phyloP scores from a whole-genome alignment of 2,888 invertebrate species.

The Lydus trimaculatus region DNA sequence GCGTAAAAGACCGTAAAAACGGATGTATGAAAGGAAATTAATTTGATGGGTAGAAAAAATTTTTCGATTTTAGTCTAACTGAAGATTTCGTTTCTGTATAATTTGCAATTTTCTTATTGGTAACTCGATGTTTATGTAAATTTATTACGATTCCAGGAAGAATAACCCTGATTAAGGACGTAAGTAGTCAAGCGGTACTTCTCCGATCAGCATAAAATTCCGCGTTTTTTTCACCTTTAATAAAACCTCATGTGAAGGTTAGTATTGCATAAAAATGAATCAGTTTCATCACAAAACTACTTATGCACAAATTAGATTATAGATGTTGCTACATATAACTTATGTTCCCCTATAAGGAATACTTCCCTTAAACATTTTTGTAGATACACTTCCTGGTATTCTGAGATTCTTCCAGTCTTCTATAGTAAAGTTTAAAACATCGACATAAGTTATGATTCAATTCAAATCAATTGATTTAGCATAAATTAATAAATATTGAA shows the following conservation, averaged over 20 bases:
- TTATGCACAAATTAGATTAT: no score
- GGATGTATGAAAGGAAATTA: slow-evolving; percentile 4
- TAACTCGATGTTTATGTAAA: neutral
- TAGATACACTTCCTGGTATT: neutral
- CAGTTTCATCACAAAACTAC: no score
- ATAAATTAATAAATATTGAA: slow-evolving; percentile 3
- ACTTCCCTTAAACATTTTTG: no score
- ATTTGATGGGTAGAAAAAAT: neutral
- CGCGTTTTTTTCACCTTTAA: neutral
- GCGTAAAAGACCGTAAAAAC: neutral
- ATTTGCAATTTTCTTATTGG: no score
- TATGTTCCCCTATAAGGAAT: no score
- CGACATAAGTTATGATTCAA: neutral
- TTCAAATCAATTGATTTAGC: neutral
- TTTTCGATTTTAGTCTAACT: neutral
- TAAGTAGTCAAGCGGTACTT: slow-evolving; percentile 6
- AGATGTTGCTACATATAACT: no score
- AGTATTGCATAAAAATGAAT: neutral
- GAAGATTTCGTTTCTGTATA: no score
- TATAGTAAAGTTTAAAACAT: neutral
- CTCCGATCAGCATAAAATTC: neutral
- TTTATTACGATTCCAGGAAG: neutral
- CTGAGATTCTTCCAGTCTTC: no score
- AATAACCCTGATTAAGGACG: slow-evolving; percentile 5
- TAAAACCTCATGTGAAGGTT: neutral